Evolutionary conservation across 2,888 invertebrate species (phyloP).

Genomic region (Allolobophora icterica): DNA sequence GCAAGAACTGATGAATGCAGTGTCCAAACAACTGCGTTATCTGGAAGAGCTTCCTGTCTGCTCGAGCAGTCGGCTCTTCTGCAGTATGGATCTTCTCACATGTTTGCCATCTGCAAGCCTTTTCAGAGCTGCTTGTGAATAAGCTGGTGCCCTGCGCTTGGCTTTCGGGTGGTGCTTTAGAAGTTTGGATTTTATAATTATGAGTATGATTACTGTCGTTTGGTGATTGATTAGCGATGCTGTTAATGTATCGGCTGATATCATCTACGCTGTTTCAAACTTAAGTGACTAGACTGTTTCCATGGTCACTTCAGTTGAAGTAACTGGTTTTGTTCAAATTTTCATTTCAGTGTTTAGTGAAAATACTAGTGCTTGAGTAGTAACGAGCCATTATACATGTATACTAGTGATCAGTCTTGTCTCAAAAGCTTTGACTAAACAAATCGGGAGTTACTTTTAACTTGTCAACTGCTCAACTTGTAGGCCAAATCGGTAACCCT

Average conservation of each 20-base stretch:
- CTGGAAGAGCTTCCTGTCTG: too few relatives aligned
- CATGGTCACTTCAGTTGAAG: background rate
- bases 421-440: background rate
- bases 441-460: slow-evolving; percentile 13
- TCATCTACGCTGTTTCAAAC: background rate
- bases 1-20: too few relatives aligned
- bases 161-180: too few relatives aligned
- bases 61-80: too few relatives aligned
- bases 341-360: background rate
- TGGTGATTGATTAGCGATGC: background rate
- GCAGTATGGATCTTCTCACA: too few relatives aligned
- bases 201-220: background rate
- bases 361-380: background rate
- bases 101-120: too few relatives aligned
- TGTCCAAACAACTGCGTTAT: too few relatives aligned
- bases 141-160: too few relatives aligned
- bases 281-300: background rate
- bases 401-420: background rate
- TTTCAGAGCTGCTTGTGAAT: too few relatives aligned
- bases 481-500: background rate
- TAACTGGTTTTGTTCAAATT: background rate
- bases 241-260: background rate
- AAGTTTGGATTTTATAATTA: too few relatives aligned
- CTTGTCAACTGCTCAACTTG: background rate
- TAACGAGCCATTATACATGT: background rate